Evolutionary conservation across 2,888 invertebrate species (phyloP).

Genomic region (Theretra japonica): DNA sequence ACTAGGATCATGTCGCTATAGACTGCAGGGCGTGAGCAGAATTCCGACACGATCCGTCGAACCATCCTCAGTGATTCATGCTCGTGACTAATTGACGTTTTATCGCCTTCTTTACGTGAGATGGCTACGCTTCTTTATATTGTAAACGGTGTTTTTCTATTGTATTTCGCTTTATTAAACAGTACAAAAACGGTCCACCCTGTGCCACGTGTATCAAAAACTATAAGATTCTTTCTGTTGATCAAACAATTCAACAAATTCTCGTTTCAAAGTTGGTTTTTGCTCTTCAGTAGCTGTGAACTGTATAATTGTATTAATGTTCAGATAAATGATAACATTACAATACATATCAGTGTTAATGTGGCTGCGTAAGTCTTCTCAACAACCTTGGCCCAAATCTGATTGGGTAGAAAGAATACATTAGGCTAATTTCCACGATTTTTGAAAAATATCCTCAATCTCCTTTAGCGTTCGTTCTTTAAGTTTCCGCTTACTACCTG

Average conservation of each 20-base stretch:
- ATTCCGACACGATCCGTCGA: slow-evolving; percentile 45
- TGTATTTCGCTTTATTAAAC: not conserved
- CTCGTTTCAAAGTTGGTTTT: too few species aligned
- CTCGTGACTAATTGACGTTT: slow-evolving; percentile 20
- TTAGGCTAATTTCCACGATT: not conserved
- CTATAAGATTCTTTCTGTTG: too few species aligned
- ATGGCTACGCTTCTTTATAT: not conserved
- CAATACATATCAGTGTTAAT: too few species aligned
- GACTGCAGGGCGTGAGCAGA: slow-evolving; percentile 42
- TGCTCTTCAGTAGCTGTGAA: too few species aligned
- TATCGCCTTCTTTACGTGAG: slow-evolving; percentile 21
- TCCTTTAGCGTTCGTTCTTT: not conserved
- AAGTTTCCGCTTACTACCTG: too few species aligned
- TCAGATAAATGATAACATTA: too few species aligned
- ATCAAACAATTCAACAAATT: too few species aligned
- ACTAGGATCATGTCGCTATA: not conserved
- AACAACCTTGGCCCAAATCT: too few species aligned
- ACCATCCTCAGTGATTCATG: slow-evolving; percentile 51
- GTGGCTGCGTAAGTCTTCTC: too few species aligned
- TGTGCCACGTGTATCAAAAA: too few species aligned
- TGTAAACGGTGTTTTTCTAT: not conserved
- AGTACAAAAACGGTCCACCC: not conserved
- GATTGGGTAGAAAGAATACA: too few species aligned
- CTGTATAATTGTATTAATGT: too few species aligned
- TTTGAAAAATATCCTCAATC: not conserved